Evolutionary conservation across 2,888 invertebrate species (phyloP).

Genomic region (Drosophila atripex): DNA sequence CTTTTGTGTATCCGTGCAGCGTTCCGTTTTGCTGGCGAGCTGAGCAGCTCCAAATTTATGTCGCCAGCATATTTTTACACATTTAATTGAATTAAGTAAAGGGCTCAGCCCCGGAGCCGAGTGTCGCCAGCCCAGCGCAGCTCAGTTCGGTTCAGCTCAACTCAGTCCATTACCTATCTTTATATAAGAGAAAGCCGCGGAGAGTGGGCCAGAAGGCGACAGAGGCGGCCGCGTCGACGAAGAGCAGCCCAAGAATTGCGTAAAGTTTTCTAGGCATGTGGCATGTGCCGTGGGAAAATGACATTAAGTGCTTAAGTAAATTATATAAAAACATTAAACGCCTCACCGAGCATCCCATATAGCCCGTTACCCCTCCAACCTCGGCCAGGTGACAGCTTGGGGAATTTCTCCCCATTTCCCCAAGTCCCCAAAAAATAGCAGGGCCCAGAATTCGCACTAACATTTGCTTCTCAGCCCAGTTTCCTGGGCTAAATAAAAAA

Average conservation of each 20-base stretch:
- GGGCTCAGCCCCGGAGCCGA: constrained; percentile 44
- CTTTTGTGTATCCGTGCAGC: constrained; percentile 68
- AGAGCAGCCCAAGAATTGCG: constrained; percentile 56
- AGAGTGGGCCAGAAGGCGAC: constrained; percentile 12
- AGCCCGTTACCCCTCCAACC: constrained; percentile 14
- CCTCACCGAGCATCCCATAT: constrained; percentile 43
- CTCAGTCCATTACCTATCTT: constrained; percentile 32
- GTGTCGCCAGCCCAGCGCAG: constrained; percentile 23
- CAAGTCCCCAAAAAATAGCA: constrained; percentile 9
- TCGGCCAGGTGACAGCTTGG: constrained; percentile 22
- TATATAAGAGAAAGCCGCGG: constrained; percentile 49
- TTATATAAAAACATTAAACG: constrained; percentile 70
- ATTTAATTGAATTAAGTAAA: constrained; percentile 69
- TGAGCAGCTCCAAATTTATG: constrained; percentile 62
- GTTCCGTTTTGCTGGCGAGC: constrained; percentile 36
- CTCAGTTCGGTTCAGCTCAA: constrained; percentile 7
- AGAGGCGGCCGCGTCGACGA: neutral
- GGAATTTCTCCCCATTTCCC: neutral
- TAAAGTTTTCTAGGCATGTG: constrained; percentile 50
- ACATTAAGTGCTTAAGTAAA: constrained; percentile 68
- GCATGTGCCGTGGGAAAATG: constrained; percentile 48
- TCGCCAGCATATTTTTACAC: constrained; percentile 45
- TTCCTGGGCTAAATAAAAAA: constrained; percentile 22
- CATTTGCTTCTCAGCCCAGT: constrained; percentile 9
- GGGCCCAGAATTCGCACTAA: constrained; percentile 17